These are phyloP conservation scores for Lepilemur septentrionalis DNA, from an alignment of 2,797 vertebrate genomes.

Conservation along the genomic window DNA sequence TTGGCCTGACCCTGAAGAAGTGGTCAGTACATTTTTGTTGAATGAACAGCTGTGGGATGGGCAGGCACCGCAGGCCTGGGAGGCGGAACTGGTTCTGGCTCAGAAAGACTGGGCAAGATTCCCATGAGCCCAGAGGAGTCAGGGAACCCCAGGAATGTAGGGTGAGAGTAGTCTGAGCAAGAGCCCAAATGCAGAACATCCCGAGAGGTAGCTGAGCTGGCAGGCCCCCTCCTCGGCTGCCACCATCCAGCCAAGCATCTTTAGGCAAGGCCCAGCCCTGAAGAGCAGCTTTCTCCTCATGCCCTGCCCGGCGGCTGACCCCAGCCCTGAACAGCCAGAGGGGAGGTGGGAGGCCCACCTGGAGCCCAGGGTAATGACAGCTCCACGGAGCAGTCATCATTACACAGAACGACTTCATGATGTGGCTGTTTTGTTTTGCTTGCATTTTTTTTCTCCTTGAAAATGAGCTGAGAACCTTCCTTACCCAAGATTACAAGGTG, in stretches of 20 bases:
- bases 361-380: not conserved
- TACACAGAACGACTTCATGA: not conserved
- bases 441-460: slow-evolving; percentile 20
- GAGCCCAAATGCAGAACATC: not conserved
- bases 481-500: slow-evolving; percentile 60
- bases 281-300: not conserved
- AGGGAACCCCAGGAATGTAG: not conserved
- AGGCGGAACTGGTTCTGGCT: not conserved
- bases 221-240: not conserved
- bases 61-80: rapidly evolving
- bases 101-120: not conserved
- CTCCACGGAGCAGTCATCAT: not conserved
- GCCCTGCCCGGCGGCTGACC: not conserved
- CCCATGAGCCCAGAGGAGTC: not conserved
- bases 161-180: not conserved
- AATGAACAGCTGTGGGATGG: not conserved
- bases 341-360: not conserved
- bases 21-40: not conserved
- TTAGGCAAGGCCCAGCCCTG: not conserved
- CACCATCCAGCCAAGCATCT: not conserved
- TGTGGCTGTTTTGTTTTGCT: slow-evolving; percentile 22
- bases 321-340: not conserved
- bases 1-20: not conserved
- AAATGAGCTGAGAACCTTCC: slow-evolving; percentile 38
- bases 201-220: not conserved